Percentiles rank a stretch among this genome's conserved stretches.
These are phyloP conservation scores for Odocoileus hemionus DNA, from an alignment of 2,113 vertebrate species.

Conservation along the genomic window DNA sequence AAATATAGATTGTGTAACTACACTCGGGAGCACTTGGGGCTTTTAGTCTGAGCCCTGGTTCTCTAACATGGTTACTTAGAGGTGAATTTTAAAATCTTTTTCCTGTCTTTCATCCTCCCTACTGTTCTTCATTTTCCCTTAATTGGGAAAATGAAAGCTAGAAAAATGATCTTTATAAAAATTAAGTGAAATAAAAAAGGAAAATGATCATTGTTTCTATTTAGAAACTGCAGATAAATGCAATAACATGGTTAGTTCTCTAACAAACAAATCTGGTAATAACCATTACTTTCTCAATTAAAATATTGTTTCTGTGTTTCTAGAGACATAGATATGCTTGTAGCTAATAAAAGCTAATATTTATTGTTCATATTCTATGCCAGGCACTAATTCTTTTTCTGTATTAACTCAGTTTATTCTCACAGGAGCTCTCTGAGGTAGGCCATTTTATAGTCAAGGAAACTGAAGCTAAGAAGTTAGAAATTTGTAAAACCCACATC, in stretches of 20 bases:
- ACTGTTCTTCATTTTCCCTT: background rate
- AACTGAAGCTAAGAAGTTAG: background rate
- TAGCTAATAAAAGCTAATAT: background rate
- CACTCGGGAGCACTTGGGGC: background rate
- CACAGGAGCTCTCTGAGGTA: background rate
- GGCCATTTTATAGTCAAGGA: background rate
- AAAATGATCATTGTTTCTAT: background rate
- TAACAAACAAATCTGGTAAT: background rate
- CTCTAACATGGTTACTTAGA: background rate
- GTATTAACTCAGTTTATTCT: background rate
- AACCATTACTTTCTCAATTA: slow-evolving; percentile 2
- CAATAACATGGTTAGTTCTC: background rate
- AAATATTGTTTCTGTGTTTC: background rate
- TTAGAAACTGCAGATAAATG: background rate
- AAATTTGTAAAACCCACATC: background rate
- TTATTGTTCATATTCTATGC: background rate
- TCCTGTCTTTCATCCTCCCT: background rate
- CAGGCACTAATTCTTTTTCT: background rate
- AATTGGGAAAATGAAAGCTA: background rate
- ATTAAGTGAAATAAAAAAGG: background rate
- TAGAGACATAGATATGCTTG: background rate
- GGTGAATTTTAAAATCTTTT: background rate
- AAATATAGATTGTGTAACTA: background rate
- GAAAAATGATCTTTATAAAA: background rate
- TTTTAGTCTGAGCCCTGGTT: background rate